Base-by-base conservation (phyloP, 2,113 vertebrate species). In the Syngnathus floridae region DNA sequence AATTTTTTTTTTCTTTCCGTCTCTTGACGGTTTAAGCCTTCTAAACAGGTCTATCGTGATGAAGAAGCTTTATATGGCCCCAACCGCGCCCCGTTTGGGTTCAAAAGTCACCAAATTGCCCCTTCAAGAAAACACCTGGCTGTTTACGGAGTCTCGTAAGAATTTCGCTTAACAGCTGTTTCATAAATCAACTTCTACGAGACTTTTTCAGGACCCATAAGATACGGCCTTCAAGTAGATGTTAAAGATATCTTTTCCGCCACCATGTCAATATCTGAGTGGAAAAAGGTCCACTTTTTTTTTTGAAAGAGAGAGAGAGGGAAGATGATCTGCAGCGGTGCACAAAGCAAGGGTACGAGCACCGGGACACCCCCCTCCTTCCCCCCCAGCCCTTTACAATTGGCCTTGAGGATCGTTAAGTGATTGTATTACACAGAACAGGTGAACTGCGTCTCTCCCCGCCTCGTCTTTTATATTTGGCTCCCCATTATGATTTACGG, bases 401-500 rank as follows among this genome's bases (percentile, higher is more conserved):
- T 74, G 64, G 73, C 81, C 85, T 70, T 62, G 72, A 81, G 77
- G 84, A 88, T 87, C 83, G 84, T 81, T 86, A 84, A 81, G 86
- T 82, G 86, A 89, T 83, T 92, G 82, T 90, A 80, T 90, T 92
- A 89, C 90, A 79, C 78, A 82, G 85, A 86, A 86, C 87, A 91
- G 89, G 84, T 90, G 87, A 89, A 87, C 83, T 80, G 79, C 83
- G 87, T 80, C 83, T 82, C 80, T 82, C 81, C 80, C 76, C 22
- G 71, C 76, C 81, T 76, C 71, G 71, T 78, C 80, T 82, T 87
- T 84, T 86, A 81, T 80, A 76, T 84, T 83, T 77, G 6, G 73
- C 74, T 77, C 83, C 84, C 85, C 74, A 81, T 85, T 84, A 84
- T 87, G 84, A 88, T 88, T 84, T 84, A 85, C 83, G 69, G 79